Percentiles rank a stretch among this genome's conserved stretches.
phyloP scores from a whole-genome alignment of 2,113 vertebrate species.

The Nymphicus hollandicus region DNA sequence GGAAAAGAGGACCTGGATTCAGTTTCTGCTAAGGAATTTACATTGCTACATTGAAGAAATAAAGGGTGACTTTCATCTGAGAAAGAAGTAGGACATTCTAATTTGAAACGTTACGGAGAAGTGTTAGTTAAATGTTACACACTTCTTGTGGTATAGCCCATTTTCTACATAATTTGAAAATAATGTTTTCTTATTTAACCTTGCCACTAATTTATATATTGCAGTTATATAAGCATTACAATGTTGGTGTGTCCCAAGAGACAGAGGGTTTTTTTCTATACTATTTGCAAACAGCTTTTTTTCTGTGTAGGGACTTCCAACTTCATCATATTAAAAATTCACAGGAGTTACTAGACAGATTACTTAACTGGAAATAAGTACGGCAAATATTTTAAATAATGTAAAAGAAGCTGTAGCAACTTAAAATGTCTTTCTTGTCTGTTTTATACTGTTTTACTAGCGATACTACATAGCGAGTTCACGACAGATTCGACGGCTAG shows the following conservation, averaged over 20 bases:
- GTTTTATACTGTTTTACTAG: constrained; percentile 8
- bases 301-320: background rate
- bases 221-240: background rate
- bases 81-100: background rate
- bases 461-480: constrained; percentile 59
- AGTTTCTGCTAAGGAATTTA: background rate
- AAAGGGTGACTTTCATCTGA: background rate
- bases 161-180: background rate
- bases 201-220: background rate
- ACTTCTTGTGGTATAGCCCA: background rate
- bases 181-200: background rate
- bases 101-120: background rate
- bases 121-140: background rate
- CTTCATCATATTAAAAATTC: background rate
- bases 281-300: background rate
- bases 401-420: background rate
- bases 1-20: background rate
- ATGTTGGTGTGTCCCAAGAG: background rate
- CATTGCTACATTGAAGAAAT: background rate
- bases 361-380: background rate
- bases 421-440: background rate
- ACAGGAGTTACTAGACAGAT: background rate
- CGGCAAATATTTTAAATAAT: background rate
- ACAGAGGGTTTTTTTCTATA: background rate
- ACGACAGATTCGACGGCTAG: constrained; percentile 41